phyloP scores from a whole-genome alignment of 1,140 invertebrate species.

The Propsilocerus akamusi region DNA sequence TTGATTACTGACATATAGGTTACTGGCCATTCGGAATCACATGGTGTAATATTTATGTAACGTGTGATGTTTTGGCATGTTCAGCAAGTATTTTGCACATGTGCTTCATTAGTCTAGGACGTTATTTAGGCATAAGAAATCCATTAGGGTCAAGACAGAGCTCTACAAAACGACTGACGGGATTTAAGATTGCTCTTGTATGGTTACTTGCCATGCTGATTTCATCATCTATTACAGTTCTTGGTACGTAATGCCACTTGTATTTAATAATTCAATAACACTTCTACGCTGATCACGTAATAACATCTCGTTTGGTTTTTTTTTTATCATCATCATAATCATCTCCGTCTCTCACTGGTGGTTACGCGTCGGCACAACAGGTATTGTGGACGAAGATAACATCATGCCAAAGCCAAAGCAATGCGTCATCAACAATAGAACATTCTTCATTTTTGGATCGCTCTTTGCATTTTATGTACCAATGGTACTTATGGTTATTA shows the following conservation, averaged over 20 bases:
- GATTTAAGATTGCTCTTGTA: slow-evolving; percentile 64
- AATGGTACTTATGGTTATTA: slow-evolving; percentile 77
- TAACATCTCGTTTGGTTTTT: too few relatives aligned
- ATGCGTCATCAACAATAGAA: slow-evolving; percentile 72
- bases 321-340: too few relatives aligned
- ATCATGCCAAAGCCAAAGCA: slow-evolving; percentile 52
- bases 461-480: slow-evolving; percentile 85
- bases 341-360: too few relatives aligned
- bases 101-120: slow-evolving; percentile 86
- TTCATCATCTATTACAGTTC: slow-evolving; percentile 69
- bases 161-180: slow-evolving; percentile 55
- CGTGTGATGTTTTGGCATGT: slow-evolving; percentile 86
- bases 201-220: slow-evolving; percentile 75
- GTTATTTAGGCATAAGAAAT: slow-evolving; percentile 80
- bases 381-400: slow-evolving; percentile 48
- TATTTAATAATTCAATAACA: not conserved
- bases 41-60: slow-evolving; percentile 86
- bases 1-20: slow-evolving; percentile 37
- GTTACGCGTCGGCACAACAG: slow-evolving; percentile 23
- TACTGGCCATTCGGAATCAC: slow-evolving; percentile 75
- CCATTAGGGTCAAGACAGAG: slow-evolving; percentile 64
- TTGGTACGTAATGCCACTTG: slow-evolving; percentile 51
- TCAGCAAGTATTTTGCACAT: slow-evolving; percentile 92
- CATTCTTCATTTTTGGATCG: slow-evolving; percentile 76
- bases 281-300: too few relatives aligned